These are phyloP conservation scores for Adoxophyes honmai DNA, from an alignment of 1,140 invertebrate species.

Conservation along the genomic window DNA sequence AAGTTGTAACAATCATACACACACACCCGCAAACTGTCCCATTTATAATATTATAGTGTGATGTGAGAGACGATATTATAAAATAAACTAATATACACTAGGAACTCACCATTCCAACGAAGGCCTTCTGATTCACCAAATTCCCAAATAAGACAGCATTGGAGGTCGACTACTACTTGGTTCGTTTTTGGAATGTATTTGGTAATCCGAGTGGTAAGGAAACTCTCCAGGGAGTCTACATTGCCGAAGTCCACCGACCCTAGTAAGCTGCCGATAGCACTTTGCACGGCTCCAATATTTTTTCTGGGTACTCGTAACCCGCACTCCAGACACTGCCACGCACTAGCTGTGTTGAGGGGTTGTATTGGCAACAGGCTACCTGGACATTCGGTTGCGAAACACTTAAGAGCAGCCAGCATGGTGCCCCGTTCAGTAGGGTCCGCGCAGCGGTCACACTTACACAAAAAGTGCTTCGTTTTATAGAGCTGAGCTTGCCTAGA, in stretches of 20 bases:
- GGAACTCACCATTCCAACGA: slow-evolving; percentile 61
- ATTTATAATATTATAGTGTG: too few species aligned
- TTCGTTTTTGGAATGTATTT: slow-evolving; percentile 73
- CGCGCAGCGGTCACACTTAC: slow-evolving; percentile 82
- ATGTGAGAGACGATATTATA: too few species aligned
- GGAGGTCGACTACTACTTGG: slow-evolving; percentile 76
- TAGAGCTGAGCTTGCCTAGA: slow-evolving; percentile 81
- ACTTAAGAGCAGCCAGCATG: slow-evolving; percentile 72
- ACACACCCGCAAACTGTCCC: too few species aligned
- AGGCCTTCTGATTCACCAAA: slow-evolving; percentile 55
- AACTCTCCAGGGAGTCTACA: slow-evolving; percentile 67
- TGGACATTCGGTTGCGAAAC: slow-evolving; percentile 64
- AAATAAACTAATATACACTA: slow-evolving; percentile 15
- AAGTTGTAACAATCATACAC: too few species aligned
- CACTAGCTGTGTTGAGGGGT: slow-evolving; percentile 52
- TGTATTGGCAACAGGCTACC: slow-evolving; percentile 69
- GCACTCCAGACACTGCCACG: slow-evolving; percentile 76
- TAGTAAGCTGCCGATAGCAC: slow-evolving; percentile 68
- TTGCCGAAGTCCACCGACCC: slow-evolving; percentile 62
- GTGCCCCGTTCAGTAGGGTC: slow-evolving; percentile 82
- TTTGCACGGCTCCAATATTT: slow-evolving; percentile 66
- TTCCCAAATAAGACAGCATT: slow-evolving; percentile 65
- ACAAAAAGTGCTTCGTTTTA: slow-evolving; percentile 86
- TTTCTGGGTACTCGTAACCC: slow-evolving; percentile 50
- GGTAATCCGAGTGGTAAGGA: slow-evolving; percentile 60